Evolutionary conservation across 2,113 vertebrate species (phyloP).

Genomic region (Eonycteris spelaea): DNA sequence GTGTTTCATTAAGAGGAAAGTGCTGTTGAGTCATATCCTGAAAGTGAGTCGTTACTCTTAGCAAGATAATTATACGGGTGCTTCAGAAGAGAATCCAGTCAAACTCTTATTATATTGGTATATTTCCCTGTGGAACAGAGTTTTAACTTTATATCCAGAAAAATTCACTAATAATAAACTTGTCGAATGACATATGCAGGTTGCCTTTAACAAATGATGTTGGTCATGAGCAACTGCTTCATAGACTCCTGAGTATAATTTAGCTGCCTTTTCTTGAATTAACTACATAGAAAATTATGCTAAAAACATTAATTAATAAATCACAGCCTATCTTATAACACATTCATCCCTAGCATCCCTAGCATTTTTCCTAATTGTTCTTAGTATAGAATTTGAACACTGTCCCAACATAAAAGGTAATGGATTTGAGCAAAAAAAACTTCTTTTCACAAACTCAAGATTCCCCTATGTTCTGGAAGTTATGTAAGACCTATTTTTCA

Average conservation of each 20-base stretch:
- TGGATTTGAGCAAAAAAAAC: not conserved
- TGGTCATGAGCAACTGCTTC: not conserved
- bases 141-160: constrained; percentile 20
- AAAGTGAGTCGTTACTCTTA: constrained; percentile 26
- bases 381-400: not conserved
- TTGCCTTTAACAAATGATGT: not conserved
- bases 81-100: not conserved
- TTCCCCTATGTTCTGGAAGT: not conserved
- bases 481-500: not conserved
- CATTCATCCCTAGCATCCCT: not conserved
- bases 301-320: not conserved
- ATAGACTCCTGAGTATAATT: not conserved
- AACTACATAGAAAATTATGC: not conserved
- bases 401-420: not conserved
- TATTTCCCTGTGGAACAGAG: not conserved
- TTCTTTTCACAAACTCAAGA: not conserved
- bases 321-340: not conserved
- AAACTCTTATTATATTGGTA: not conserved
- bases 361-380: not conserved
- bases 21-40: constrained; percentile 45
- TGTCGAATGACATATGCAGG: not conserved
- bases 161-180: constrained; percentile 6
- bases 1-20: constrained; percentile 48
- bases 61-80: not conserved
- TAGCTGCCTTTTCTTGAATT: not conserved